Evolutionary conservation across 2,113 vertebrate species (phyloP).

Genomic region (Saccopteryx bilineata): DNA sequence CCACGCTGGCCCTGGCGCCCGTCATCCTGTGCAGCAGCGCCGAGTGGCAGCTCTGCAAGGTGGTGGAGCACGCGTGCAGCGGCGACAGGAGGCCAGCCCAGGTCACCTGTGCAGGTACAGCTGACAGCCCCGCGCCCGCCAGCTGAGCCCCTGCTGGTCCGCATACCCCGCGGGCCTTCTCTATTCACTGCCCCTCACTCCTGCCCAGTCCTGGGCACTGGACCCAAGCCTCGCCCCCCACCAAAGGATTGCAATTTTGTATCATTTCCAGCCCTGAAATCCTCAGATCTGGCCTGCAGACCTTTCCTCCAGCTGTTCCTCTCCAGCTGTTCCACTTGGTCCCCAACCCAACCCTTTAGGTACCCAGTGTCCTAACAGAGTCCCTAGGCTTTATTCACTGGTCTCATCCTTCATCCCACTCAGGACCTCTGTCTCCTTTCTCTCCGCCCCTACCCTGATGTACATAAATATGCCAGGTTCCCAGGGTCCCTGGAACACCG

Average conservation of each 20-base stretch:
- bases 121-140: fast-evolving
- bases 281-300: not conserved
- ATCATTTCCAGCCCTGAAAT: not conserved
- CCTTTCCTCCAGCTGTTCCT: not conserved
- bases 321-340: too few species aligned
- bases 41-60: slow-evolving; percentile 11
- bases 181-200: not conserved
- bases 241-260: fast-evolving
- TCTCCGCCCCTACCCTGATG: not conserved
- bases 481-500: too few species aligned
- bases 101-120: slow-evolving; percentile 78
- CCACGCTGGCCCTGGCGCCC: not conserved
- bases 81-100: fast-evolving
- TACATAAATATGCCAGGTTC: not conserved
- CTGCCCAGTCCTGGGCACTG: not conserved
- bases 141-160: not conserved
- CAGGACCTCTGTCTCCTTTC: not conserved
- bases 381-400: not conserved
- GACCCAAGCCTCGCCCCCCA: not conserved
- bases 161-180: too few species aligned
- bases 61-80: not conserved
- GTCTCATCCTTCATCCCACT: too few species aligned
- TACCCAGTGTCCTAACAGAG: not conserved
- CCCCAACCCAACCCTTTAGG: too few species aligned
- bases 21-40: not conserved